phyloP scores from a whole-genome alignment of 2,113 vertebrate species.

The Catagonus wagneri region DNA sequence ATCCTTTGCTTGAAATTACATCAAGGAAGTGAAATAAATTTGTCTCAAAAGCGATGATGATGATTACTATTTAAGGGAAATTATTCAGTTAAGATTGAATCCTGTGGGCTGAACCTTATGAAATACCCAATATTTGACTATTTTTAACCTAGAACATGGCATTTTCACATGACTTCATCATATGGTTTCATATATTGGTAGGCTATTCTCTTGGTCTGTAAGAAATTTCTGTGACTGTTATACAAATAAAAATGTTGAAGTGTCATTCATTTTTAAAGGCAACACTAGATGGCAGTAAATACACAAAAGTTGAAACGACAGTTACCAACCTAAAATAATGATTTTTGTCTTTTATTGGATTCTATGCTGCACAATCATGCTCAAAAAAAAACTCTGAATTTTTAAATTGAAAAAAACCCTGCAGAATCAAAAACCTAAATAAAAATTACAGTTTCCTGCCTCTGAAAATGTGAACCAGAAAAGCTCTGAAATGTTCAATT shows the following conservation, averaged over 20 bases:
- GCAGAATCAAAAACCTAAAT: neutral
- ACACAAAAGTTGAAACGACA: slow-evolving; percentile 42
- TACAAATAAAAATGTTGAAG: neutral
- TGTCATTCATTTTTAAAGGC: neutral
- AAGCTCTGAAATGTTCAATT: neutral
- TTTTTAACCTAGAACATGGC: neutral
- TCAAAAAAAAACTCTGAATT: neutral
- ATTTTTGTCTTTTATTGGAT: neutral
- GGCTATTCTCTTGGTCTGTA: neutral
- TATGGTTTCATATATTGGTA: neutral
- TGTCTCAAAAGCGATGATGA: neutral
- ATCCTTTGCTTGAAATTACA: neutral
- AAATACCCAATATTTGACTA: neutral
- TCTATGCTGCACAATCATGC: neutral
- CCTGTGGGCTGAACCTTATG: neutral
- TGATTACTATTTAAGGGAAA: neutral
- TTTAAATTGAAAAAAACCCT: neutral
- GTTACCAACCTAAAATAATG: neutral
- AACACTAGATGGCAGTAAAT: slow-evolving; percentile 79
- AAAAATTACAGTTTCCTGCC: neutral
- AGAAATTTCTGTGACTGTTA: neutral
- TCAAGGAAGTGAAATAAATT: neutral
- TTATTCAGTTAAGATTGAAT: neutral
- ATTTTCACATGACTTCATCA: neutral
- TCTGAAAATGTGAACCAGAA: slow-evolving; percentile 29